Conservation (phyloP, 2,113 vertebrate species). For the Diphyllodes magnificus region DNA sequence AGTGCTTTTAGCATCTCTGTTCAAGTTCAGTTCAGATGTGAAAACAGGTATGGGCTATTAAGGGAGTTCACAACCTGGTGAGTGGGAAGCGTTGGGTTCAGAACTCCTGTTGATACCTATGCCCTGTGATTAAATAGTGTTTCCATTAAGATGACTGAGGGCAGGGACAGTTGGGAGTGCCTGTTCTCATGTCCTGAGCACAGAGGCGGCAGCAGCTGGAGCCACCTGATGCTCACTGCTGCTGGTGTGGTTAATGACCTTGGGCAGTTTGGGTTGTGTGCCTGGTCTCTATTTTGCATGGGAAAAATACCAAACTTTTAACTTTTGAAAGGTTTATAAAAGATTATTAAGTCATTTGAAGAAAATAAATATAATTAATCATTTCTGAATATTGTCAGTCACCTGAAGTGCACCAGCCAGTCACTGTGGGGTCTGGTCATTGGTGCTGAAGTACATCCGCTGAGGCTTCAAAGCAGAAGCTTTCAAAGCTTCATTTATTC, state of each 20-base stretch:
- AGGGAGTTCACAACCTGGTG: background rate
- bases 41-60: background rate
- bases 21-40: background rate
- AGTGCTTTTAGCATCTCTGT: background rate
- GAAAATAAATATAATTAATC: background rate
- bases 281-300: background rate
- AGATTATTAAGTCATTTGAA: background rate
- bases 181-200: background rate
- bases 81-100: background rate
- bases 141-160: background rate
- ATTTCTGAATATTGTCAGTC: background rate
- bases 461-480: background rate
- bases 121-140: background rate
- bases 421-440: background rate
- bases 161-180: background rate
- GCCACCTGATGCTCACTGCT: background rate
- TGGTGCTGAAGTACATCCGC: background rate
- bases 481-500: background rate
- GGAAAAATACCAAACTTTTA: background rate
- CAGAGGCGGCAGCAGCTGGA: background rate
- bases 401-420: background rate
- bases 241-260: background rate
- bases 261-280: background rate
- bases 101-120: background rate
- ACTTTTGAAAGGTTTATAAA: background rate